Evolutionary conservation across 2,888 invertebrate genomes (phyloP), one percentile per base, ranked within the genome.

Genomic region (Ectropis crepuscularia): DNA sequence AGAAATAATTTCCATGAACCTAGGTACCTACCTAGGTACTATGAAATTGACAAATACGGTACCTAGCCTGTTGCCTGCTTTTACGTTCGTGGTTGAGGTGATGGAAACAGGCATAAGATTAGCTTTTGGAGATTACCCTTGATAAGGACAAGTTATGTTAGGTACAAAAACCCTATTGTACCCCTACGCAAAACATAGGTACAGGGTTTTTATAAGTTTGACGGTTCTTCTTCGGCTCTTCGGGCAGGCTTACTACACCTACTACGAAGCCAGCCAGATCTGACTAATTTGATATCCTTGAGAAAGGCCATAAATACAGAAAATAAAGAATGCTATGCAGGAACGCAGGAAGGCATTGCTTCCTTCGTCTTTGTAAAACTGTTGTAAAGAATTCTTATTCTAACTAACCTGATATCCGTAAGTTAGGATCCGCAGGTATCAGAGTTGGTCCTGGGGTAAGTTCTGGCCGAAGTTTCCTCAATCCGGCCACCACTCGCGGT

Each of bases 401-500:
- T 7, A 46, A 81, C 85, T 69, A 59, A 92, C 92, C 92, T 88
- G 92, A 91, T 87, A 92, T 91, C 80, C 92, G 86, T 61, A 91
- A 77, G 74, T 90, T 82, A 61, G 92, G 89, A 79, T 92, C 91
- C 47, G 87, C 82, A 60, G 92, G 92, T 68, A 90, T 86, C 9
- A 86, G 86, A 47, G 86, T 76, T 53, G 92, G 92, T 75, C 88
- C 91, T 64, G 92, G 92, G 61, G 92, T 92, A 63, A 92, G 76
- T 80, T 92, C 92, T 61, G 92, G 92, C 63, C 88, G 87, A 51
- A 92, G 86, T 80, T 92, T 92, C 79, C 90, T 85, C 74, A 92
- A 79, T 72, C 92, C 92, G 86, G 92, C 92, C 87, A 92, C 92
- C 91, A 92, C 92, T 71, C 92, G 89, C 76, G 92, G 92, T 79